Evolutionary conservation across 2,797 vertebrate genomes (phyloP), one percentile per base, ranked within the genome.

Genomic region (Natrix natrix): DNA sequence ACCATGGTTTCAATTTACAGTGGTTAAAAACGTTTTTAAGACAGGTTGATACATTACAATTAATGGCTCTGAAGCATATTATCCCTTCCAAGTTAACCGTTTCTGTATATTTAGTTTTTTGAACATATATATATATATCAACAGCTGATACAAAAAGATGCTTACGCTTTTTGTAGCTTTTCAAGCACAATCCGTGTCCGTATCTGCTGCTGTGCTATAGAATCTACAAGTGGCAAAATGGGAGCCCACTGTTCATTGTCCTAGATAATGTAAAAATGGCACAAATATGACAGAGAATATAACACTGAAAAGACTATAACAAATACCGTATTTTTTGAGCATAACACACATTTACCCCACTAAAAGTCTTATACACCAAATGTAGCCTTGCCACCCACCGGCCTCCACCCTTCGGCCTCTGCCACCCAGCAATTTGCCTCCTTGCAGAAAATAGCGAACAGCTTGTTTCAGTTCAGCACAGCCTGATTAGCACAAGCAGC

Each of bases 161-260:
- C 98, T 98, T 96, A 98, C 98, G 54, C 96, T 97, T 98, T 98
- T 92, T 92, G 97, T 86, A 98, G 95, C 91, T 98, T 98, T 96
- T 98, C 98, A 92, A 98, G 97, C 66, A 98, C 97, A 0, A 98
- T 98, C 92, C 97, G 95, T 94, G 93, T 98, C 94, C 97, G 97
- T 92, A 98, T 98, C 94, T 98, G 98, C 93, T 97, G 98, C 96
- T 98, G 98, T 92, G 98, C 97, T 94, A 95, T 97, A 92, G 98
- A 98, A 95, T 98, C 98, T 93, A 98, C 96, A 95, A 98, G 97
- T 59, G 98, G 98, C 94, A 98, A 97, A 28, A 95, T 92, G 69
- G 95, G 93, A 92, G 97, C 95, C 94, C 94, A 96, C 91, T 96
- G 95, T 0, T 92, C 92, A 86, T 94, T 94, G 59, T 94, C 94